Base-by-base conservation (phyloP, 1,140 invertebrate species). In the Gryon sp. region DNA sequence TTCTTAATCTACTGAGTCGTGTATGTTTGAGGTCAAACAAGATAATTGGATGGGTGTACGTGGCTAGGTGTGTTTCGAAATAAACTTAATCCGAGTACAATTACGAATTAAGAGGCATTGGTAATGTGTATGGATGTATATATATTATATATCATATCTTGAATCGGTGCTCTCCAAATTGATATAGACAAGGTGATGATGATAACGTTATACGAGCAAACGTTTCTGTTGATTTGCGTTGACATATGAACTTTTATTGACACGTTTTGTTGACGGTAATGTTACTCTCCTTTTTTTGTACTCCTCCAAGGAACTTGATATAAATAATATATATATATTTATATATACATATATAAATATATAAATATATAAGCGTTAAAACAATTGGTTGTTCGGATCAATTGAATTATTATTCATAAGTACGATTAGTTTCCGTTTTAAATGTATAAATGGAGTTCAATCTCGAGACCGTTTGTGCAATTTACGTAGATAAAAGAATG, bases 391-490 rank as follows among this genome's bases (percentile, higher is more conserved):
- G 40, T 32, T 19, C 11, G 26, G 15, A 52, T 57, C 18, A 38
- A 48, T 62, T 60, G 18, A 60, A 45, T 45, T 20, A 14, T 45
- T 66, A 28, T 26, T 36, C n/a, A 26, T 28, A 40, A 46, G 45
- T 53, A 28, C 38, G 4, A 65, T 63, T 52, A 70, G 43, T 65
- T 63, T 60, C 4, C 18, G 15, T 55, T 63, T 48, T 59, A 43
- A 41, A 36, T 65, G 60, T 74, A 59, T 65, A 74, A 38, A 53
- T 59, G 60, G 73, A 82, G 74, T 80, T 75, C 60, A 79, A 77
- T 74, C 75, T 81, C 73, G 78, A 83, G 79, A 85, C 82, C 79
- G 79, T 81, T 83, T 83, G 80, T 83, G 79, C 80, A 85, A 83
- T 84, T 82, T 76, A 79, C 52, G 76, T 78, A 78, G 69, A 74